A percentile compares a stretch with the other conserved stretches of the same genome.
Conservation (phyloP, 2,888 invertebrate species). For the Polyommatus icarus region DNA sequence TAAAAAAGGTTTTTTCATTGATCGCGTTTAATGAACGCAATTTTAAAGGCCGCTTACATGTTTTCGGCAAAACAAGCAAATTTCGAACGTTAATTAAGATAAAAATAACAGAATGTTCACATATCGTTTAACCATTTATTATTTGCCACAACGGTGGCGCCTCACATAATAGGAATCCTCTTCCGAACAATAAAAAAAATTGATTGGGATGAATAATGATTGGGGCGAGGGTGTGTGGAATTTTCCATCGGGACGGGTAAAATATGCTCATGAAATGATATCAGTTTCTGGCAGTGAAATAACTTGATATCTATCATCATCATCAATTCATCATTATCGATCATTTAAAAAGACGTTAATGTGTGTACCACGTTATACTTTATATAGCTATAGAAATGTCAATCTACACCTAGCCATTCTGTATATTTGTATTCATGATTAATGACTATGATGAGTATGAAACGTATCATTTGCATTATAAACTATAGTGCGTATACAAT, state of each 20-base stretch:
- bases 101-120: not conserved
- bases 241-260: not conserved
- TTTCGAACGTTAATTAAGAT: not conserved
- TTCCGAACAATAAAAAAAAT: not conserved
- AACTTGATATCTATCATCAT: constrained; percentile 1
- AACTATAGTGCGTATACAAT: too few relatives aligned
- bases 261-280: not conserved
- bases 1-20: not conserved
- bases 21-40: not conserved
- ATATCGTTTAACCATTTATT: not conserved
- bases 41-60: not conserved
- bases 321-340: not conserved
- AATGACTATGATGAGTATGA: too few relatives aligned
- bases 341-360: not conserved
- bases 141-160: not conserved
- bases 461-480: too few relatives aligned
- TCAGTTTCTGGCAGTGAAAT: not conserved
- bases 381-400: too few relatives aligned
- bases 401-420: too few relatives aligned
- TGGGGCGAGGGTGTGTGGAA: not conserved
- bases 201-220: constrained; percentile 18
- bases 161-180: constrained; percentile 5
- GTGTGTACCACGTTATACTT: too few relatives aligned
- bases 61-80: not conserved
- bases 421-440: too few relatives aligned